Percentiles rank a stretch among this genome's conserved stretches.
phyloP scores from a whole-genome alignment of 2,113 vertebrate species.

The Electrona antarctica region DNA sequence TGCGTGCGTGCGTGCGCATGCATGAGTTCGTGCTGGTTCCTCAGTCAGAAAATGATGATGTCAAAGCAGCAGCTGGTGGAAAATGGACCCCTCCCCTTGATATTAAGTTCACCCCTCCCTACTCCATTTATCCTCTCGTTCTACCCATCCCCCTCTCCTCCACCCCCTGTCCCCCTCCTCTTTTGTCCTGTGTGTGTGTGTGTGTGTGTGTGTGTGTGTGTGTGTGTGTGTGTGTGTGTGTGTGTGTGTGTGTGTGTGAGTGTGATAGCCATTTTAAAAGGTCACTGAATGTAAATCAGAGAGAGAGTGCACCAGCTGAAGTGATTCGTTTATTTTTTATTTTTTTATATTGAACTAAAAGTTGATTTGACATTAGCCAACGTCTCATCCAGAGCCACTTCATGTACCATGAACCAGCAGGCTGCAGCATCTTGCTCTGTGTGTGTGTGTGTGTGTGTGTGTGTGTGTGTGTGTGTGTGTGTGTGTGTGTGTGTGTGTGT shows the following conservation, averaged over 20 bases:
- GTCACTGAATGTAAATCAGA: neutral
- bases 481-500: conserved; percentile 15
- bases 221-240: neutral
- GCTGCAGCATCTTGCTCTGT: neutral
- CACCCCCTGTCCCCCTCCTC: neutral
- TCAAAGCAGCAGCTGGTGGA: conserved; percentile 22
- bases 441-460: conserved; percentile 13
- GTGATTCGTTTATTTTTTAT: too few relatives aligned
- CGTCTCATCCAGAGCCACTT: too few relatives aligned
- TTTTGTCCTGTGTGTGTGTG: conserved; percentile 11
- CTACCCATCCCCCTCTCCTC: neutral
- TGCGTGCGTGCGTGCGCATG: too few relatives aligned
- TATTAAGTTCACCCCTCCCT: conserved; percentile 1
- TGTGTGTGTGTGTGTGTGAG: neutral
- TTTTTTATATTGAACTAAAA: too few relatives aligned
- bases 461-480: conserved; percentile 6
- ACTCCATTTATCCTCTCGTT: neutral
- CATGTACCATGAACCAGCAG: too few relatives aligned
- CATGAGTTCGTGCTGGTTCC: neutral
- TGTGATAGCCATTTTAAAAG: neutral
- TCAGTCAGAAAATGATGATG: neutral
- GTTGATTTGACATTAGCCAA: too few relatives aligned
- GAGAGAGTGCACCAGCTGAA: too few relatives aligned
- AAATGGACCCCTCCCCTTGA: neutral
- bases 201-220: conserved; percentile 5